Evolutionary conservation across 2,113 vertebrate species (phyloP), one percentile per base, ranked within the genome.

Genomic region (Ariopsis seemanni): DNA sequence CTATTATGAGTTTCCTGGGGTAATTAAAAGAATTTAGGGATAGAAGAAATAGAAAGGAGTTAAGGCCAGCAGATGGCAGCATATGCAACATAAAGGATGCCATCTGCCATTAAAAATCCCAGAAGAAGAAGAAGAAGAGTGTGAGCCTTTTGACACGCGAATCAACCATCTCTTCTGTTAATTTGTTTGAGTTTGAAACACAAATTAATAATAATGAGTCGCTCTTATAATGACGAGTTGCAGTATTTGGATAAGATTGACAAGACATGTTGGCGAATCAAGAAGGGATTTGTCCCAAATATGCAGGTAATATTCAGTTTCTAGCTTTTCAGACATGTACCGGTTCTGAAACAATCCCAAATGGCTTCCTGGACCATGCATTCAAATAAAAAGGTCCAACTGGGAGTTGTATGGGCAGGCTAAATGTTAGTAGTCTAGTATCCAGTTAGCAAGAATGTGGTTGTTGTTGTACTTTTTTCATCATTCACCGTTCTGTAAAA

Each of bases 281-380:
- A 97, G 87, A 98, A 98, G 84, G 98, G 98, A 34, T 99, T 99
- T 87, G 98, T 99, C 82, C 98, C 98, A 9, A 99, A 99, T 89
- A 99, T 99, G 98, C 96, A 98, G 92, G 98, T 99, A 91, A 83
- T 42, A 0, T 62, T 55, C 50, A 58, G 3, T 12, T 52, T 57
- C 20, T 2, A 30, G 2, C 63, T 52, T 9, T 6, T 53, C 8
- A 67, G 85, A 78, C 65, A 77, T 50, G 57, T 30, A 25, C 25
- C 25, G 52, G 14, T 17, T 79, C 77, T 4, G 77, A 57, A 18
- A 30, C 77, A 5, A 30, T 30, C 0, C 15, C 53, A 0, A 53
- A 22, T 77, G 10, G 48, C 5, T 34, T 71, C 17, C 30, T 42
- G 69, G 17, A 20, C 7, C 69, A 8, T 27, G 74, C 15, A 4